A percentile compares a stretch with the other conserved stretches of the same genome.
Conservation (phyloP, 2,113 vertebrate species). For the Vidua chalybeata region DNA sequence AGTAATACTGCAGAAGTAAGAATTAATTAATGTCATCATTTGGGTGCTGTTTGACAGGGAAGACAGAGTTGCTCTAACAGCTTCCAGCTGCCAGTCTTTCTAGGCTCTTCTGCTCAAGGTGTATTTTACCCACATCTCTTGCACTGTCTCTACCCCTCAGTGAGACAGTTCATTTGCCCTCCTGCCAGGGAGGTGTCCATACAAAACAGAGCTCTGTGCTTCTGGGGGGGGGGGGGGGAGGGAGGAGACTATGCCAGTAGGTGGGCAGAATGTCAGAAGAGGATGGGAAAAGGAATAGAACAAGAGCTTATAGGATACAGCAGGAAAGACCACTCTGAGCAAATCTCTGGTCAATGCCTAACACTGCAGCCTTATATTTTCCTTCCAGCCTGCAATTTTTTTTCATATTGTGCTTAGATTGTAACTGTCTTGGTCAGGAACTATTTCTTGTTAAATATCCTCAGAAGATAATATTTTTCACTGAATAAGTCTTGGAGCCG, state of each 20-base stretch:
- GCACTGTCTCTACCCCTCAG: background rate
- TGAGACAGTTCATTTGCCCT: background rate
- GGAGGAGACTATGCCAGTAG: background rate
- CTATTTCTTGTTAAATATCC: background rate
- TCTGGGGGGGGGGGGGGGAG: background rate
- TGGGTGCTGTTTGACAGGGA: background rate
- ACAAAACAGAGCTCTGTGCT: background rate
- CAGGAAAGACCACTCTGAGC: background rate
- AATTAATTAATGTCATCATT: background rate
- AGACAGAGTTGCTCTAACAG: background rate
- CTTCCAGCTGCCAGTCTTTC: background rate
- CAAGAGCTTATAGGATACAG: background rate
- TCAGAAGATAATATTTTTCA: background rate
- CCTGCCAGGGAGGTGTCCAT: background rate
- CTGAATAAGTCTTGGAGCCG: background rate
- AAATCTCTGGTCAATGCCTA: background rate
- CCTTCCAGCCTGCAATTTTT: background rate
- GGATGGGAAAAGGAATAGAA: background rate
- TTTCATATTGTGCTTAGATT: background rate
- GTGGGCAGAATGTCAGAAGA: background rate
- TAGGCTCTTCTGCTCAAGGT: background rate
- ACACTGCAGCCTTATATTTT: background rate
- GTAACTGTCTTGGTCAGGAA: background rate
- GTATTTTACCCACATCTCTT: background rate
- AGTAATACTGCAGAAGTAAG: background rate